Percentiles rank a stretch among this genome's conserved stretches.
Conservation (phyloP, 2,888 invertebrate species). For the Luperina nickerlii region DNA sequence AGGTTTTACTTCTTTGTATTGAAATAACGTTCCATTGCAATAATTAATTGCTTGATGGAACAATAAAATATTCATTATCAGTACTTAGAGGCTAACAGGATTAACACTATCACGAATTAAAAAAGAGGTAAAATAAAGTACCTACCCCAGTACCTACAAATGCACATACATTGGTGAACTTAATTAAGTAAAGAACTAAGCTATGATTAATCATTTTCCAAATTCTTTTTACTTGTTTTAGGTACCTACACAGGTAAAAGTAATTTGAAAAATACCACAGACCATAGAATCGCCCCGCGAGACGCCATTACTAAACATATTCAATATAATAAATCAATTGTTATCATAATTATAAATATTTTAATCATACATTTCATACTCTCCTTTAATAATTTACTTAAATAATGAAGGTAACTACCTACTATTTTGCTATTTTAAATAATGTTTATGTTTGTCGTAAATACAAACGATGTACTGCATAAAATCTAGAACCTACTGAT, state of each 20-base stretch:
- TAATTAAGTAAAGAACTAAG: constrained; percentile 16
- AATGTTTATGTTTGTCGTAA: too few species aligned
- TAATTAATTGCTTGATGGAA: constrained; percentile 58
- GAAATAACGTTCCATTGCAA: constrained; percentile 52
- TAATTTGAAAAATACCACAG: background rate
- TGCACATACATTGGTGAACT: background rate
- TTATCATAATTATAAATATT: too few species aligned
- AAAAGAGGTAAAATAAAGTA: constrained; percentile 18
- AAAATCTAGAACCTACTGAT: too few species aligned
- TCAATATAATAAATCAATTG: too few species aligned
- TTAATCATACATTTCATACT: too few species aligned
- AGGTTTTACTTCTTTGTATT: constrained; percentile 18
- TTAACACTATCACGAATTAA: constrained; percentile 28
- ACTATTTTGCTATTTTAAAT: too few species aligned
- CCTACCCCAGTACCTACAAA: background rate
- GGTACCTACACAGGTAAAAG: background rate
- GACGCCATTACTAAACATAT: background rate
- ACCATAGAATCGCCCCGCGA: background rate
- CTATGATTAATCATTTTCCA: background rate
- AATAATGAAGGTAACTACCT: too few species aligned
- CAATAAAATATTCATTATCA: constrained; percentile 53
- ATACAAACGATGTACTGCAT: too few species aligned
- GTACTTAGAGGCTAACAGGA: constrained; percentile 10
- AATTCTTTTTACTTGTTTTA: too few species aligned
- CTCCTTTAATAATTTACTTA: too few species aligned